Base-by-base conservation (phyloP, 2,888 invertebrate species). In the Tenthredo distinguenda region DNA sequence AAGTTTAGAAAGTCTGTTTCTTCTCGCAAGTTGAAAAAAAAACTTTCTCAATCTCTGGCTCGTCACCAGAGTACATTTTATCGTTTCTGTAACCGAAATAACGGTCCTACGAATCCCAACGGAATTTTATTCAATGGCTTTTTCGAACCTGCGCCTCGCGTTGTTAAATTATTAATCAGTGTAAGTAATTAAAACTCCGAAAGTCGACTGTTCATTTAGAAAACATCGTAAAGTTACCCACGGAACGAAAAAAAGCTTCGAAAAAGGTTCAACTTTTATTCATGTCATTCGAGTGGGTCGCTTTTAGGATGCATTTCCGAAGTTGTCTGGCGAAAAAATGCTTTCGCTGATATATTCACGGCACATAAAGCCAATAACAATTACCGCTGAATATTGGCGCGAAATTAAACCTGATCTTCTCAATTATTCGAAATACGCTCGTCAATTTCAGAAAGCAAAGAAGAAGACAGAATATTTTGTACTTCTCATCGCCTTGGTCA, bases 131-230 rank as follows among this genome's bases (percentile, higher is more conserved):
- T 37, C 34, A 71, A 37, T 37, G 34, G 34, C 37, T 18, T 37
- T 71, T 37, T 0, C n/a, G n/a, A 37, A 37, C 71, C 71, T 37
- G 71, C 37, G 0, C 26, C 26, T 26, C 12, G 71, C 47, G 76
- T 47, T 76, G 76, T 76, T 76, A 76, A 76, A 47, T 76, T 76
- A 76, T 76, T 47, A 76, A 76, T 76, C 21, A 76, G 47, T 47
- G n/a, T 2, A 21, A 47, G 47, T 47, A 76, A 26, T 76, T 43
- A 76, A 47, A 76, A 76, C 47, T 76, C 76, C 10, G 21, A 37
- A 47, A 76, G 76, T 21, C n/a, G 10, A n/a, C 6, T n/a, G 47
- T 21, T 10, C n/a, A 12, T 26, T 43, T 47, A 37, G 31, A 74
- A 74, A 74, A 74, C 40, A 26, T 40, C 4, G 47, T 47, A 43